Evolutionary conservation across 92 coral and sea anemone species (phyloP).

Genomic region (Zoanthus sansibaricus): DNA sequence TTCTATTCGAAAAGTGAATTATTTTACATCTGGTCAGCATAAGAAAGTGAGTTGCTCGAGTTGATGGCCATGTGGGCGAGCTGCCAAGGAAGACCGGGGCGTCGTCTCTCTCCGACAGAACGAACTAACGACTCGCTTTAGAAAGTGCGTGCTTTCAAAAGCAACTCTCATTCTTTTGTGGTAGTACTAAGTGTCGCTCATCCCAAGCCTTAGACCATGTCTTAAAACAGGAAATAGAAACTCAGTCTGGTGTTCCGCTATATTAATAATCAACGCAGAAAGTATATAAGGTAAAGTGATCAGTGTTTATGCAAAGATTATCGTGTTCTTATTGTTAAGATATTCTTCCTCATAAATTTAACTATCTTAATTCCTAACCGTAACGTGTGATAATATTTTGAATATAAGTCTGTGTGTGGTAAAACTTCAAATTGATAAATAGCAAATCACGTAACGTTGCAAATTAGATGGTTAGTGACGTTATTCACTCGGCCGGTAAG

Average conservation of each 20-base stretch:
- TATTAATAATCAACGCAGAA: background rate
- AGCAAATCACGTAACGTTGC: too few species aligned
- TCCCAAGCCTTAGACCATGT: background rate
- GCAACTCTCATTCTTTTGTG: background rate
- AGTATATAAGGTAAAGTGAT: too few species aligned
- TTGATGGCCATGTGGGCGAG: constrained; percentile 39
- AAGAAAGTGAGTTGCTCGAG: background rate
- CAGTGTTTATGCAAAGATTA: too few species aligned
- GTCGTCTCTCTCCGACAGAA: background rate
- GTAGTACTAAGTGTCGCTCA: background rate
- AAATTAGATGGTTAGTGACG: too few species aligned
- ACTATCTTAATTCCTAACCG: too few species aligned
- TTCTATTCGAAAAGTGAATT: background rate
- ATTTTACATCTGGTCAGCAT: constrained; percentile 5
- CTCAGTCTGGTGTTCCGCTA: background rate
- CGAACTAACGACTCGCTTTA: background rate
- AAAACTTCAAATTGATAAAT: too few species aligned
- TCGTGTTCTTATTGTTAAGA: too few species aligned
- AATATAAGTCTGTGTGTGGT: too few species aligned
- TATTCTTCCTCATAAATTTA: too few species aligned
- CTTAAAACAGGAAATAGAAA: background rate
- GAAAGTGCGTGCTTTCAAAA: background rate
- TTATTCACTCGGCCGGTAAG: too few species aligned
- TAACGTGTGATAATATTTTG: too few species aligned
- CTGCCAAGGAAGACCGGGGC: constrained; percentile 19